Evolutionary conservation across 1,140 invertebrate species (phyloP).

Genomic region (Bombus soroeensis): DNA sequence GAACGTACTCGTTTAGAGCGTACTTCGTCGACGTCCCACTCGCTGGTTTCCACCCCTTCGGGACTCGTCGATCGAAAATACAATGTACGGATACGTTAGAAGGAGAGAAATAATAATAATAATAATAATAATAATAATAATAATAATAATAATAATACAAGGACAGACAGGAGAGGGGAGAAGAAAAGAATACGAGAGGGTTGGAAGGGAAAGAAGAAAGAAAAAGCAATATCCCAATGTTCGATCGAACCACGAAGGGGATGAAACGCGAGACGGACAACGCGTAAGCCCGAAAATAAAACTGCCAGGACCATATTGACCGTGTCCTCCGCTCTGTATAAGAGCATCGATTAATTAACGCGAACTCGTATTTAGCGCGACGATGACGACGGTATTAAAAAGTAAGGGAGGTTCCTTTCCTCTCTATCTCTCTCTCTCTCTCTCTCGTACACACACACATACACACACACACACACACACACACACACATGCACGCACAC

Average conservation of each 20-base stretch:
- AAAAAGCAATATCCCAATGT: not conserved
- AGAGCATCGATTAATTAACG: constrained; percentile 67
- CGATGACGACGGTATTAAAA: constrained; percentile 43
- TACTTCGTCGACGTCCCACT: constrained; percentile 19
- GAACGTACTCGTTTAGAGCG: constrained; percentile 1
- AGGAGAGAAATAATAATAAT: not conserved
- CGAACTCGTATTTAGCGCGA: constrained; percentile 58
- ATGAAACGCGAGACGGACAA: constrained; percentile 18
- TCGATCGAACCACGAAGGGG: not conserved
- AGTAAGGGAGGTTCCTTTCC: not conserved
- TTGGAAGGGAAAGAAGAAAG: not conserved
- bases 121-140: not conserved
- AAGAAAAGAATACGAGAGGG: not conserved
- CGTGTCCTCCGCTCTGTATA: constrained; percentile 64
- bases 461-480: too few species aligned
- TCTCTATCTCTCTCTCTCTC: not conserved
- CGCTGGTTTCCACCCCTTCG: not conserved
- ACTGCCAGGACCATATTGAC: constrained; percentile 69
- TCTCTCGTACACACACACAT: too few species aligned
- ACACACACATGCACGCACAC: too few species aligned
- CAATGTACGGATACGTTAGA: not conserved
- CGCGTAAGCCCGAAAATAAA: constrained; percentile 58
- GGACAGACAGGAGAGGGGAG: not conserved
- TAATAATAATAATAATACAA: not conserved
- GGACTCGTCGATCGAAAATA: not conserved